Evolutionary conservation across 2,797 vertebrate species (phyloP), one percentile per base, ranked within the genome.

Genomic region (Lithobates pipiens): DNA sequence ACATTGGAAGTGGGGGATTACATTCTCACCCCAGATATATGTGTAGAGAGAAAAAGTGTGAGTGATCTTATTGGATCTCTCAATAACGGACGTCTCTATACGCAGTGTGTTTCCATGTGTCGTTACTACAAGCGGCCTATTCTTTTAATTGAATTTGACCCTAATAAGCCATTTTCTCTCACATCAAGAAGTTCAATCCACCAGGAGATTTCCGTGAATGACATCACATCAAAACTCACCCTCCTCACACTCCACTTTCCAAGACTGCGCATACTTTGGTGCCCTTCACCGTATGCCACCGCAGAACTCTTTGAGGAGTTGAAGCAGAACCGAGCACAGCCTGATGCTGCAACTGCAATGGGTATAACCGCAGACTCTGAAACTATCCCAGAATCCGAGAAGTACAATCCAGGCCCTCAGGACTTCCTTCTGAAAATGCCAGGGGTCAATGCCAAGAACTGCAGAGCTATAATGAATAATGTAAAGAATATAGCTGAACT

Each of bases 1-100:
- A 99, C 98, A 0, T 80, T 99, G 42, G 96, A 98, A 88, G 97
- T 99, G 0, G 98, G 98, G 0, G 98, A 99, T 91, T 99, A 99
- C 88, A 98, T 99, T 84, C 94, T 99, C 72, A 98, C 96, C 0
- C 96, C 97, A 0, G 98, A 99, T 27, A 94, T 95, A n/a, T 99
- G 98, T 0, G 96, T 99, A 10, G 98, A 99, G 89, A 95, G 97
- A 76, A 99, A 99, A 87, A 99, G 97, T 6, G 90, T 98, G 89
- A 99, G 98, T 0, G 98, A 99, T 34, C 91, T 99, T 88, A 97
- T 99, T 0, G 97, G 97, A 13, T 99, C 98, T 0, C 63, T 99
- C 6, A 97, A 96, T 89, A 99, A 94, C 0, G 98, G 98, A 1
- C 94, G 98, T 10, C 95, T 99, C 9, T 99, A 99, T 61, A 86